A percentile compares a stretch with the other conserved stretches of the same genome.
Evolutionary conservation across 2,888 invertebrate species (phyloP).

Genomic region (Trileptium ribeirensis): DNA sequence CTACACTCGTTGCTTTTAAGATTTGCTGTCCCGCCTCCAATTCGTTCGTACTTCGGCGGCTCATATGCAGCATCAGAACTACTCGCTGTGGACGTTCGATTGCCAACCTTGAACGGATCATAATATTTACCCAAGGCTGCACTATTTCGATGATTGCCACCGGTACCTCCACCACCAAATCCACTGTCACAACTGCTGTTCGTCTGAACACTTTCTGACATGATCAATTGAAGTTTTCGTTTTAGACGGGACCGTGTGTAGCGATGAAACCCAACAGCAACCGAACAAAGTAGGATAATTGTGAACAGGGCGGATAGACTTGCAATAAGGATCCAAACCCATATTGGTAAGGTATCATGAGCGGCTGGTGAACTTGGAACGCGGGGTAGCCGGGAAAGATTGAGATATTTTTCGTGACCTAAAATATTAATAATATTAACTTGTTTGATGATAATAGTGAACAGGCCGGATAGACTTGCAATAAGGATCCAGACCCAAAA

Average conservation of each 20-base stretch:
- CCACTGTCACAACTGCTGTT: not conserved
- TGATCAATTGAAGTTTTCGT: not conserved
- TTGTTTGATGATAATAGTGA: no score
- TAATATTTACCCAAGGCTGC: not conserved
- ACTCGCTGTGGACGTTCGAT: not conserved
- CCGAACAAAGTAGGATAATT: not conserved
- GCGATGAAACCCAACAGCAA: not conserved
- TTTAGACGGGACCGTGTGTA: not conserved
- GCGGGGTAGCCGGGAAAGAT: no score
- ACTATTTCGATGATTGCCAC: no score
- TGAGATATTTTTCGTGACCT: no score
- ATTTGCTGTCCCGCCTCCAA: not conserved
- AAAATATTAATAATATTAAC: no score
- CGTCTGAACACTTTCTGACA: not conserved
- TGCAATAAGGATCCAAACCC: not conserved
- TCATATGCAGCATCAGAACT: not conserved
- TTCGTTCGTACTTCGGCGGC: constrained; percentile 3
- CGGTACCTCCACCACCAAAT: no score
- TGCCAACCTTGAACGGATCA: constrained; percentile 12
- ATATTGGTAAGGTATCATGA: no score
- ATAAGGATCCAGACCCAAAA: no score
- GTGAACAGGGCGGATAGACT: not conserved
- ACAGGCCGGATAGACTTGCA: no score
- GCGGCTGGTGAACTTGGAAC: no score
- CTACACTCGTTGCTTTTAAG: no score